These are phyloP conservation scores for Perdita meconis DNA, from an alignment of 2,888 invertebrate genomes.

Conservation along the genomic window DNA sequence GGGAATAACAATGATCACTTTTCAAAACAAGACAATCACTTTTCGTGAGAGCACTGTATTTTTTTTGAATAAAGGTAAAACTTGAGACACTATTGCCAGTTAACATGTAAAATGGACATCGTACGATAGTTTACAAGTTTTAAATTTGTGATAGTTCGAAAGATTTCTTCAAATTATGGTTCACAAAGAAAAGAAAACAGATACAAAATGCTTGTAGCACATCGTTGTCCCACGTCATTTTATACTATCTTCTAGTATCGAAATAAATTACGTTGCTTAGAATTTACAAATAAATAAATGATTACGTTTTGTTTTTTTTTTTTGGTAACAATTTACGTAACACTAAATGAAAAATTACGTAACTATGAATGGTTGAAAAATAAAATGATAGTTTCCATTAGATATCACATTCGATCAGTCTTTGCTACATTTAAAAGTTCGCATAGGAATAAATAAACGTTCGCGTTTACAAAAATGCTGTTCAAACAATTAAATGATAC, in stretches of 20 bases:
- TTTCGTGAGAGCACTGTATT: no score
- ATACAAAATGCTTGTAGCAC: slow-evolving; percentile 20
- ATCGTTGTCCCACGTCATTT: no score
- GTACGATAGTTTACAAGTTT: slow-evolving; percentile 18
- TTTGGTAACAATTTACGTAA: slow-evolving; percentile 11
- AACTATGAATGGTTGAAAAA: slow-evolving; percentile 35
- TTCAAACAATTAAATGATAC: slow-evolving; percentile 10
- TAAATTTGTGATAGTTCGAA: slow-evolving; percentile 4
- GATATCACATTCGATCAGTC: slow-evolving; percentile 68
- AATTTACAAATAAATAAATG: slow-evolving; percentile 31
- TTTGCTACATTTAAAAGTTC: slow-evolving; percentile 47
- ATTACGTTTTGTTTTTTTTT: slow-evolving; percentile 10
- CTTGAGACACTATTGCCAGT: slow-evolving; percentile 38
- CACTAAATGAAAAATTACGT: slow-evolving; percentile 28
- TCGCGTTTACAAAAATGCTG: slow-evolving; percentile 31
- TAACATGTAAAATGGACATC: slow-evolving; percentile 29
- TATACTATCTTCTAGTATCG: slow-evolving; percentile 6
- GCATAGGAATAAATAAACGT: slow-evolving; percentile 30
- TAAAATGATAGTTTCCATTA: slow-evolving; percentile 36
- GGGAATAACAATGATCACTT: no score
- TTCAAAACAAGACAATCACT: no score
- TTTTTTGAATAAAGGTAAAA: slow-evolving; percentile 29
- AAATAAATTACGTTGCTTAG: slow-evolving; percentile 31
- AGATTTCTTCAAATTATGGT: slow-evolving; percentile 12
- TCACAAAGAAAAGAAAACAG: slow-evolving; percentile 19